Conservation (phyloP, 2,888 invertebrate genomes). For the Ormyrus pomaceus region DNA sequence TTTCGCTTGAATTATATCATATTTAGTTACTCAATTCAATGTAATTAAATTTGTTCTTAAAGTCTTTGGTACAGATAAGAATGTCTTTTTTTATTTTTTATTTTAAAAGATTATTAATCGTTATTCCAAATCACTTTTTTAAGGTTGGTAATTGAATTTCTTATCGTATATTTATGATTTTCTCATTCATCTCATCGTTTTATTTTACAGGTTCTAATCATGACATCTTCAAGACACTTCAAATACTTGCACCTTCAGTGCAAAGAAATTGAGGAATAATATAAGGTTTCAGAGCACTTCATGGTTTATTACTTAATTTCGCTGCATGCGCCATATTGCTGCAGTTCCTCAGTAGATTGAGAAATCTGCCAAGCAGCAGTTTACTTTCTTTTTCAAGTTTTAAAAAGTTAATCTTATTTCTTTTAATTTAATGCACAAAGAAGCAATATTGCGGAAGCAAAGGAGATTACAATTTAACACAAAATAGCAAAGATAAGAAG, state of each 20-base stretch:
- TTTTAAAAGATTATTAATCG: not conserved
- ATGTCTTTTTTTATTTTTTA: not conserved
- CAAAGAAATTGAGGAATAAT: constrained; percentile 5
- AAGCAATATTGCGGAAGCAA: not conserved
- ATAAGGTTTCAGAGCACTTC: not conserved
- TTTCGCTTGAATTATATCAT: not conserved
- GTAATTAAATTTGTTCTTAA: too few relatives aligned
- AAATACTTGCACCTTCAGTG: constrained; percentile 45
- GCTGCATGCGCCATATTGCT: constrained; percentile 61
- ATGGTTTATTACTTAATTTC: constrained; percentile 28
- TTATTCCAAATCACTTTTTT: too few relatives aligned
- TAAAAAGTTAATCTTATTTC: constrained; percentile 7
- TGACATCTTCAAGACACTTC: constrained; percentile 24
- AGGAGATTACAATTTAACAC: not conserved
- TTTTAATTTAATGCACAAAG: not conserved
- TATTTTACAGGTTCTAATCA: constrained; percentile 58
- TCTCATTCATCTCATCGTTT: constrained; percentile 40
- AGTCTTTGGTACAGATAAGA: too few relatives aligned
- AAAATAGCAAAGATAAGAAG: constrained; percentile 1
- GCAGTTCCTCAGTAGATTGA: constrained; percentile 58
- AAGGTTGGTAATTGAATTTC: constrained; percentile 1
- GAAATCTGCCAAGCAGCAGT: constrained; percentile 46
- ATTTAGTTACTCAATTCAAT: too few relatives aligned
- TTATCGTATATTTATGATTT: constrained; percentile 15
- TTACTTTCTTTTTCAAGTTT: constrained; percentile 5